These are phyloP conservation scores for Trichosurus vulpecula DNA, from an alignment of 2,797 vertebrate genomes.

Conservation along the genomic window DNA sequence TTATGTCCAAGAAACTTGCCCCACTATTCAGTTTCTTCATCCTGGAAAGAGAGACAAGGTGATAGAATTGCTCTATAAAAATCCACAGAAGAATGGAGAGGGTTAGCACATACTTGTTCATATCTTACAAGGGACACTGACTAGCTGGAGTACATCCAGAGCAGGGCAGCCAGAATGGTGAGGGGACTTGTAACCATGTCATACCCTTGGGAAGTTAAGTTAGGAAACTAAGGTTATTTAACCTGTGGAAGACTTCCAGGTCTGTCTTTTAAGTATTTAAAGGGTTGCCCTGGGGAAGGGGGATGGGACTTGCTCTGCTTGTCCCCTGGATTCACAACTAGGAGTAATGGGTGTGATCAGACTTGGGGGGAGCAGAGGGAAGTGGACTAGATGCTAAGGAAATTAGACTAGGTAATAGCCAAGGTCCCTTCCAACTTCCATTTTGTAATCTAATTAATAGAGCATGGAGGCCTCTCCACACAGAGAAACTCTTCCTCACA, in stretches of 20 bases:
- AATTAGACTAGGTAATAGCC: neutral
- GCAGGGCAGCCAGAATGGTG: neutral
- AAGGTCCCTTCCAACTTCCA: neutral
- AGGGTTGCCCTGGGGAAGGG: neutral
- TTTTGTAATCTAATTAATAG: neutral
- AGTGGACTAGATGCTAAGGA: neutral
- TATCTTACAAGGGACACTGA: neutral
- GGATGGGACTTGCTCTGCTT: neutral
- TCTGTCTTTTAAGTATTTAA: neutral
- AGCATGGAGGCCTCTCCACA: neutral
- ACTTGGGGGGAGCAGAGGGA: neutral
- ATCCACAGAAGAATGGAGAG: neutral
- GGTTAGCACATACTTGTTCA: neutral
- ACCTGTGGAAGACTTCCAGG: neutral
- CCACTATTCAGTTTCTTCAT: neutral
- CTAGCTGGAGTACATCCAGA: neutral
- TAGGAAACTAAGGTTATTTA: neutral
- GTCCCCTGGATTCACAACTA: neutral
- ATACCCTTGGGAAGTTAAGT: neutral
- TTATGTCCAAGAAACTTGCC: neutral
- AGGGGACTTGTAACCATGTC: neutral
- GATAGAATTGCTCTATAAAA: neutral
- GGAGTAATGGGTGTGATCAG: neutral
- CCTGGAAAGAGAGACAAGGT: neutral
- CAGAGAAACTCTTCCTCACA: neutral